Evolutionary conservation across 2,888 invertebrate species (phyloP), one percentile per base, ranked within the genome.

Genomic region (Heliconius ethilla): DNA sequence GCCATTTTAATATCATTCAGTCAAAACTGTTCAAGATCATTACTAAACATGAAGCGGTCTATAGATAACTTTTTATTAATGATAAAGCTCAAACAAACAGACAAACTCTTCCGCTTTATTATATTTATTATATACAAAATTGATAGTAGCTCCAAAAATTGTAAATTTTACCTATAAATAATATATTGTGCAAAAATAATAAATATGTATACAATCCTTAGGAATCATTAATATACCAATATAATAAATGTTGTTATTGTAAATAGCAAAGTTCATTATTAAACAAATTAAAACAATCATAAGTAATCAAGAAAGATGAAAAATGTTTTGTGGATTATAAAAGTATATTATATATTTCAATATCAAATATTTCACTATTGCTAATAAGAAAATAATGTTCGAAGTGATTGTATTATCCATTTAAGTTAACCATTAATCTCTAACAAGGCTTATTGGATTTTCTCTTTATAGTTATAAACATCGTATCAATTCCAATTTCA

Each of bases 401-500:
- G 15, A 69, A 5, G 11, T 69, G 40, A 25, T 25, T 40, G 9
- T 69, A n/a, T 40, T 67, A 18, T 69, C 40, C 15, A 69, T 69
- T 69, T 40, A 25, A 45, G 13, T 25, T n/a, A 9, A 40, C 69
- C 15, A 59, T 72, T 55, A 72, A 59, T 59, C n/a, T 59, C 33
- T 25, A 59, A 59, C 72, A 59, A 72, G 37, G 33, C 33, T 59
- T 59, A 72, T 59, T 72, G 25, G 33, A 59, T 59, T 59, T 33
- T 22, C 33, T 72, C 55, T 18, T 33, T 33, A 33, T 33, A 55
- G 29, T 33, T 55, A 37, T 59, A 45, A 77, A 27, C 51, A 25
- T 73, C 66, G 78, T 84, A 84, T 82, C 85, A 84, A 83, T 83
- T 81, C 83, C 82, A 83, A 83, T 85, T 83, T 82, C 82, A 80